These are phyloP conservation scores for Trissolcus basalis DNA, from an alignment of 1,140 invertebrate genomes.

Conservation along the genomic window DNA sequence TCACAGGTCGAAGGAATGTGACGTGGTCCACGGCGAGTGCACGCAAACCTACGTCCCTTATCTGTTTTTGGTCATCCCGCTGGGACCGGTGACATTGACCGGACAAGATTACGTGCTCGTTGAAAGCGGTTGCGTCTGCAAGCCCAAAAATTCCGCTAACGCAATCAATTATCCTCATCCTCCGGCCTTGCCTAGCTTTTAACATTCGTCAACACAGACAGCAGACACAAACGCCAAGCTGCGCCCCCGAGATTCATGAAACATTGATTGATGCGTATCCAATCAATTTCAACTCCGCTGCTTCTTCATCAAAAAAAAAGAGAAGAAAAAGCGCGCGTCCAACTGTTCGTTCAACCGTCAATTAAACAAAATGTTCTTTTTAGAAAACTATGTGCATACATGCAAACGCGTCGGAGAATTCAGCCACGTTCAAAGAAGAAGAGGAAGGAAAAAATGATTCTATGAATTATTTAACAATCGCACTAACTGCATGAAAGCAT, in stretches of 20 bases:
- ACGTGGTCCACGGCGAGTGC: slow-evolving; percentile 90
- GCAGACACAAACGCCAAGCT: too few relatives aligned
- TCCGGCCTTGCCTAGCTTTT: slow-evolving; percentile 70
- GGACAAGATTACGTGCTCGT: slow-evolving; percentile 94
- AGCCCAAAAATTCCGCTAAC: slow-evolving; percentile 82
- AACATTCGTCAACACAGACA: slow-evolving; percentile 15
- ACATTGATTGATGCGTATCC: too few relatives aligned
- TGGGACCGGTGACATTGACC: slow-evolving; percentile 92
- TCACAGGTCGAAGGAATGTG: slow-evolving; percentile 88
- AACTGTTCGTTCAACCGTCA: too few relatives aligned
- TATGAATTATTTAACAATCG: not conserved
- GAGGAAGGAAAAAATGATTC: too few relatives aligned
- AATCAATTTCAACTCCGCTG: too few relatives aligned
- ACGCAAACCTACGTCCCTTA: slow-evolving; percentile 95
- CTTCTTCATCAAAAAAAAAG: too few relatives aligned
- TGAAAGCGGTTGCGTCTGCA: slow-evolving; percentile 93
- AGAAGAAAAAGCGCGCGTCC: too few relatives aligned
- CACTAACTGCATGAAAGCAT: not conserved
- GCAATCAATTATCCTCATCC: slow-evolving; percentile 58
- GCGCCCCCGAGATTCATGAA: too few relatives aligned
- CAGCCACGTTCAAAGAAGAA: too few relatives aligned
- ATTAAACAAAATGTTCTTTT: too few relatives aligned
- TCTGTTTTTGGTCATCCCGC: slow-evolving; percentile 90
- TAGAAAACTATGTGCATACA: too few relatives aligned
- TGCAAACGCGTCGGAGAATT: too few relatives aligned